Base-by-base conservation (phyloP, 2,797 vertebrate species). In the Menidia menidia region DNA sequence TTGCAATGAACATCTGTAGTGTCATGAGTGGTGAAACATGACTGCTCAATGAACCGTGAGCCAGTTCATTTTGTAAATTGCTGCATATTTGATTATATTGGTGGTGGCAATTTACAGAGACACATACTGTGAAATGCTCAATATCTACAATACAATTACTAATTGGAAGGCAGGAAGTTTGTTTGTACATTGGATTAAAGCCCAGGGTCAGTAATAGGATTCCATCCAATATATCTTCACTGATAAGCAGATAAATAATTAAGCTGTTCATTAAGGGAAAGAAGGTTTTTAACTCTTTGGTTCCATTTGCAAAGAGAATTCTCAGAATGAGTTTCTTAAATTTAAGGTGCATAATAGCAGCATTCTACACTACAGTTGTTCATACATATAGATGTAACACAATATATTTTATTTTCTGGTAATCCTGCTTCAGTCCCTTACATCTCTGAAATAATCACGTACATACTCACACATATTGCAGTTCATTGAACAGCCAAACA, bases 61-160 rank as follows among this genome's bases (percentile, higher is more conserved):
- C 68, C 71, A 77, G 67, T 69, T 88, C 56, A 87, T 86, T 86
- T 81, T 3, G n/a, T 70, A 83, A 82, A 82, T 82, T 76, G 71
- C 59, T 8, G 1, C 48, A 55, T 63, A 61, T 58, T 60, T 83
- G 41, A 80, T 84, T 61, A 78, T 77, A 68, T 57, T 61, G 66
- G 54, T 63, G 64, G 71, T 83, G 64, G 82, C 59, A 70, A 72
- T 82, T 79, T 78, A 73, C 31, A 83, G 69, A 35, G 68, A 80
- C 68, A 56, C 62, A 69, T 58, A 65, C 41, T 81, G 53, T 63
- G 61, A 79, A 88, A 80, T 50, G 25, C 25, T 80, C 60, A 47
- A 58, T 76, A 68, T 72, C 18, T 60, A 73, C 64, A 51, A 57
- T 61, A 72, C 66, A 2, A 51, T 59, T 58, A 55, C 53, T 66